Percentiles rank a stretch among this genome's conserved stretches.
These are phyloP conservation scores for Barypeithes pellucidus DNA, from an alignment of 2,888 invertebrate genomes.

Conservation along the genomic window DNA sequence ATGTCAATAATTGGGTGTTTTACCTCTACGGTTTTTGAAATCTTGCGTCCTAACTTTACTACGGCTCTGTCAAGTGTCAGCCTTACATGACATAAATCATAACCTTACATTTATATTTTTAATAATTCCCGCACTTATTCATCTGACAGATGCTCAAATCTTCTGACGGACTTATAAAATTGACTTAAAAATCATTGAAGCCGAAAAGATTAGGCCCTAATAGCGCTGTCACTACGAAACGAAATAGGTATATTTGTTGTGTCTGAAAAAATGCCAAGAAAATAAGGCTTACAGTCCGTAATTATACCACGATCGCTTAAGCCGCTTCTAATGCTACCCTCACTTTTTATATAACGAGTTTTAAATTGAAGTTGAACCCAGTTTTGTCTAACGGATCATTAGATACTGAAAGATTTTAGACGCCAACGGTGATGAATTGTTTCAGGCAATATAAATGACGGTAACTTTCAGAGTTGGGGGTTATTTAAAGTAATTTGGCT, in stretches of 20 bases:
- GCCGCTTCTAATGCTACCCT: conserved; percentile 17
- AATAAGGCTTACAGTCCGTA: too few species aligned
- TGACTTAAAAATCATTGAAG: background rate
- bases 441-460: conserved; percentile 18
- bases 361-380: conserved; percentile 30
- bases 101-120: too few species aligned
- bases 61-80: too few species aligned
- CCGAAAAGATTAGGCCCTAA: background rate
- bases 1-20: too few species aligned
- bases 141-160: too few species aligned
- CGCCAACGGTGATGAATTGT: conserved; percentile 27
- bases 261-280: too few species aligned
- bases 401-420: conserved; percentile 27
- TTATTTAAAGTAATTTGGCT: conserved; percentile 16
- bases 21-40: too few species aligned
- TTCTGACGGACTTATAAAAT: too few species aligned
- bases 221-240: background rate
- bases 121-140: too few species aligned
- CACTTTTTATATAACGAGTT: conserved; percentile 28
- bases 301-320: conserved; percentile 22
- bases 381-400: conserved; percentile 30
- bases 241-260: conserved; percentile 9
- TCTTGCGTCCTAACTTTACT: too few species aligned
- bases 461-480: conserved; percentile 10
- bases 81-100: too few species aligned